Evolutionary conservation across 2,113 vertebrate species (phyloP), one percentile per base, ranked within the genome.

Genomic region (Manacus vitellinus): DNA sequence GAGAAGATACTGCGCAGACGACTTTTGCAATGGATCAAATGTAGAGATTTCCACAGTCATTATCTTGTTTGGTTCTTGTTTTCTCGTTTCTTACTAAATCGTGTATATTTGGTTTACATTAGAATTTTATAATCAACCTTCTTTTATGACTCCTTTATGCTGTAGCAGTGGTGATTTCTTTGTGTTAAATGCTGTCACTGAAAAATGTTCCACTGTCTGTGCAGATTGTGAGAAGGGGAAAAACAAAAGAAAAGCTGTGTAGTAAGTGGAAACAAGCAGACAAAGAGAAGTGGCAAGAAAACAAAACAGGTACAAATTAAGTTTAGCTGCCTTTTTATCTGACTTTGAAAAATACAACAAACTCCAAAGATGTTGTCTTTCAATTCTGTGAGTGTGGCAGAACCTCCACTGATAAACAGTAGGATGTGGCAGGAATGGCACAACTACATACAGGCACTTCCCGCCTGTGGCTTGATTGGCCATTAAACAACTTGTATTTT

Each of bases 241-340:
- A 85, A 65, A 7, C 39, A 78, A 70, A 82, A 76, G 41, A 71
- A 92, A 89, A 85, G 18, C 17, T 91, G 28, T 85, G 77, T 37
- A 89, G 17, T 33, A 92, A 80, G 62, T 77, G 17, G 70, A 95
- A 93, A 94, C 23, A 93, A 95, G 88, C 80, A 83, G 37, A 85
- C 89, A 93, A 92, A 96, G 81, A 91, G 91, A 95, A 89, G 30
- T 56, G 51, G 4, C 39, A 46, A 83, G 71, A 52, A 61, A 94
- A 68, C 46, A 47, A 84, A 51, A 0, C 15, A 67, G 35, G 20
- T 76, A 58, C 10, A 72, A 76, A 74, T 89, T 51, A 85, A 65
- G 17, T 80, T 58, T 61, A 90, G 33, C 13, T 85, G 39, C 17
- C 14, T 67, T 93, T 86, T 88, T 23, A 30, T 72, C 44, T 51